These are phyloP conservation scores for Leucophenga montana DNA, from an alignment of 2,888 invertebrate genomes.

Conservation along the genomic window DNA sequence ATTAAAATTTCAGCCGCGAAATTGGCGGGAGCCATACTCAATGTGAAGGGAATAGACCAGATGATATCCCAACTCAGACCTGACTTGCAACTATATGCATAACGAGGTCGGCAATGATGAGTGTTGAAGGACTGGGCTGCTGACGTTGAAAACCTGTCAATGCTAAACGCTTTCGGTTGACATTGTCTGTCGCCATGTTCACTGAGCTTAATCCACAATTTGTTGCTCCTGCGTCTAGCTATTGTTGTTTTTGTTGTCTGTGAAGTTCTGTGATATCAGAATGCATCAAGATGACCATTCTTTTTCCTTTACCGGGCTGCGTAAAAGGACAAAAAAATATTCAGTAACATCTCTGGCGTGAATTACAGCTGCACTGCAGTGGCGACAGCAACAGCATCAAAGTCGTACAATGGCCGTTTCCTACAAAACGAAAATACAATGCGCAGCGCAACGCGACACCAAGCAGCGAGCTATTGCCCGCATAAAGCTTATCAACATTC, in stretches of 20 bases:
- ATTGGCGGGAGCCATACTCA: no score
- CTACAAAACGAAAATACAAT: conserved; percentile 36
- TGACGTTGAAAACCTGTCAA: conserved; percentile 4
- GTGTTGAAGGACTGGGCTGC: background rate
- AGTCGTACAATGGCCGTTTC: conserved; percentile 13
- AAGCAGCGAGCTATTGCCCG: conserved; percentile 52
- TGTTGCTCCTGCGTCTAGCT: conserved; percentile 32
- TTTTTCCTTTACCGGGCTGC: conserved; percentile 40
- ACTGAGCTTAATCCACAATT: conserved; percentile 17
- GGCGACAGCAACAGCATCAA: conserved; percentile 9
- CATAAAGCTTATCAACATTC: conserved; percentile 59
- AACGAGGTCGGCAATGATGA: background rate
- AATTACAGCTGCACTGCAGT: background rate
- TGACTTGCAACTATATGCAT: background rate
- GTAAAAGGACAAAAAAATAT: background rate
- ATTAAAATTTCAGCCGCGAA: no score
- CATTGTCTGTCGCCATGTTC: background rate
- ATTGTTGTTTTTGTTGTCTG: conserved; percentile 31
- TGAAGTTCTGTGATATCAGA: conserved; percentile 57
- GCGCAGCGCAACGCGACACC: conserved; percentile 55
- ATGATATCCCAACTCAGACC: background rate
- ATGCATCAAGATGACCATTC: conserved; percentile 66
- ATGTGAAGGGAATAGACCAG: no score
- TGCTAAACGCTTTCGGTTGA: conserved; percentile 13
- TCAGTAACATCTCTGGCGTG: background rate